Percentiles rank a stretch among this genome's conserved stretches.
phyloP scores from a whole-genome alignment of 2,113 vertebrate species.

The Cisticola juncidis region DNA sequence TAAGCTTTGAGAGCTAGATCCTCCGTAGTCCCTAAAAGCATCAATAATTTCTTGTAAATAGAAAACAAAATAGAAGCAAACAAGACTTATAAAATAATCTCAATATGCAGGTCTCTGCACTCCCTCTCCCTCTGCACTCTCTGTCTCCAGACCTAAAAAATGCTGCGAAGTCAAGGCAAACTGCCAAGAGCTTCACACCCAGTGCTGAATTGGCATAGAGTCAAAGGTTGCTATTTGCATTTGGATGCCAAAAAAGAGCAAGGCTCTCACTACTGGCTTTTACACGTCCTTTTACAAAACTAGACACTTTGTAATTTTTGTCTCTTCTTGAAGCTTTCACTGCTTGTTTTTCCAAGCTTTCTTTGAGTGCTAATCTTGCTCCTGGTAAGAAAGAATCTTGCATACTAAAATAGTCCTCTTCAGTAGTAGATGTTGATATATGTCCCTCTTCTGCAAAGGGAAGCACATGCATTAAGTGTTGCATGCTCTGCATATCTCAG shows the following conservation, averaged over 20 bases:
- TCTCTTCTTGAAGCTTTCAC: neutral
- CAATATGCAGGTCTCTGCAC: neutral
- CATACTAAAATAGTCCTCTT: neutral
- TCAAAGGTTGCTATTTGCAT: constrained; percentile 14
- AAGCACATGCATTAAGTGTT: neutral
- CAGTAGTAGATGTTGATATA: neutral
- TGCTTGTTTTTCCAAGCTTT: neutral
- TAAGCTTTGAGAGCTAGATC: neutral
- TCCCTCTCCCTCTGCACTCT: neutral
- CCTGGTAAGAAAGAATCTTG: neutral
- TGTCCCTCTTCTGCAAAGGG: neutral
- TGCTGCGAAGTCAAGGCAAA: neutral
- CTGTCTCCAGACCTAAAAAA: constrained; percentile 1
- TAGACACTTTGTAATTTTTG: neutral
- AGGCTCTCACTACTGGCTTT: neutral
- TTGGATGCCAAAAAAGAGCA: constrained; percentile 10
- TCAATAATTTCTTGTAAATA: neutral
- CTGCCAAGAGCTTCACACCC: constrained; percentile 22
- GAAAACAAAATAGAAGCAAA: neutral
- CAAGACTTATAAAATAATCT: neutral
- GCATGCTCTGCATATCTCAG: neutral
- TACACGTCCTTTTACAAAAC: neutral
- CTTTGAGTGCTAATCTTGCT: neutral
- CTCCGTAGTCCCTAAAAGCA: neutral
- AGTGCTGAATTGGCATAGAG: constrained; percentile 7